These are phyloP conservation scores for Dynastes tityus DNA, from an alignment of 2,888 invertebrate species.

Conservation along the genomic window DNA sequence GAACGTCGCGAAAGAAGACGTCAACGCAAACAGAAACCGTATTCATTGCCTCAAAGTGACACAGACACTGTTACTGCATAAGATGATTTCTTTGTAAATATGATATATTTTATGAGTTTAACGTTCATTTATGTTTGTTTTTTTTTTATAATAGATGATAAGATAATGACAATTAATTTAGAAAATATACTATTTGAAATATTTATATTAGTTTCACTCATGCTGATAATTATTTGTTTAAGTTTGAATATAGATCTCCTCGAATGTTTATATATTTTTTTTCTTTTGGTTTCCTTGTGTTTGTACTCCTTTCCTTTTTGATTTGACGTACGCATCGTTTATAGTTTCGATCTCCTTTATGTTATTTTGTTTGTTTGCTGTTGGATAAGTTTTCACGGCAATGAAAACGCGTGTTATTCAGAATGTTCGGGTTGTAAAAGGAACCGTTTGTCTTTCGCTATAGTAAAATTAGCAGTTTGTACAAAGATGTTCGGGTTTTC, in stretches of 20 bases:
- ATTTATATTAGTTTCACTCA: slow-evolving; percentile 52
- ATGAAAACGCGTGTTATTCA: too few relatives aligned
- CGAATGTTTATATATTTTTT: slow-evolving; percentile 43
- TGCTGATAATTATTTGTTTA: slow-evolving; percentile 49
- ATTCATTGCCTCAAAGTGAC: slow-evolving; percentile 72
- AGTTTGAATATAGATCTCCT: slow-evolving; percentile 52
- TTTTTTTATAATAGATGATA: slow-evolving; percentile 56
- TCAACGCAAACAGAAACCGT: slow-evolving; percentile 83
- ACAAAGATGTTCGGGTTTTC: too few relatives aligned
- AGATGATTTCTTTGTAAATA: slow-evolving; percentile 47
- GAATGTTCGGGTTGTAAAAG: too few relatives aligned
- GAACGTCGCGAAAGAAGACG: slow-evolving; percentile 89
- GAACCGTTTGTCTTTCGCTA: too few relatives aligned
- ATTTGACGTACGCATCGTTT: background rate
- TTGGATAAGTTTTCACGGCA: too few relatives aligned
- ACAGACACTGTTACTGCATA: slow-evolving; percentile 69
- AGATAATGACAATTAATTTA: slow-evolving; percentile 53
- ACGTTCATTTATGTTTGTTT: slow-evolving; percentile 59
- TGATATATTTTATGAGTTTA: slow-evolving; percentile 57
- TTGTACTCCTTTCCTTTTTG: background rate
- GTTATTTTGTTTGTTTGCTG: too few relatives aligned
- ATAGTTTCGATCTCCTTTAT: too few relatives aligned
- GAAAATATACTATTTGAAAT: slow-evolving; percentile 55
- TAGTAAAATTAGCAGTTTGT: too few relatives aligned
- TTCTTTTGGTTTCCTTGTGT: slow-evolving; percentile 10